Base-by-base conservation (phyloP, 2,797 vertebrate species). In the Malurus splendens region DNA sequence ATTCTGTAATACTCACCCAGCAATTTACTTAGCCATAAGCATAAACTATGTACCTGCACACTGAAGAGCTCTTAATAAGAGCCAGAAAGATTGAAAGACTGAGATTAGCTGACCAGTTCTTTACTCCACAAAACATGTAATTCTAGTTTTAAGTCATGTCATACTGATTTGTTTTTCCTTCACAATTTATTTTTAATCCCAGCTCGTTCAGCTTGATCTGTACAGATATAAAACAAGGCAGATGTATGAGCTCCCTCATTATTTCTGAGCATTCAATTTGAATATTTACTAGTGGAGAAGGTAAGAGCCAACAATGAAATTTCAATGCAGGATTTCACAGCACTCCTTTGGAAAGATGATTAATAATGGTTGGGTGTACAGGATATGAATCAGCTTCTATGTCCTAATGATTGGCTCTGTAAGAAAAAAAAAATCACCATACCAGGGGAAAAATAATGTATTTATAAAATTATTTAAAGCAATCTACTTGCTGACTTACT, bases 171-270 rank as follows among this genome's bases (percentile, higher is more conserved):
- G 25, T 33, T 95, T 96, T 96, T 93, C 54, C 83, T 84, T 95
- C 89, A 61, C 36, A 68, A 66, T 87, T 78, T 96, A 96, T 95
- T 96, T 97, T 96, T 94, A 95, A 82, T 76, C 65, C 52, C 71
- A 89, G 25, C 1, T 51, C 72, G 89, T 87, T 94, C 56, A 91
- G 68, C 91, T 61, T 92, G 72, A 93, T 86, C 27, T 76, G 55
- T 48, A 64, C 9, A 64, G 65, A 74, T 88, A 91, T 59, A 94
- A 93, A 90, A 86, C 61, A 93, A 91, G 83, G 59, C 71, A 93
- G 54, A 64, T 60, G 51, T 79, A 52, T 71, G 74, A 91, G 72
- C 39, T 80, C 33, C 59, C n/a, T 87, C 23, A 78, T 74, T 51
- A 66, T 78, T 91, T 52, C 44, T 74, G 60, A 28, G 20, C 64